Conservation (phyloP, 2,797 vertebrate species). For the Spinus pinus region DNA sequence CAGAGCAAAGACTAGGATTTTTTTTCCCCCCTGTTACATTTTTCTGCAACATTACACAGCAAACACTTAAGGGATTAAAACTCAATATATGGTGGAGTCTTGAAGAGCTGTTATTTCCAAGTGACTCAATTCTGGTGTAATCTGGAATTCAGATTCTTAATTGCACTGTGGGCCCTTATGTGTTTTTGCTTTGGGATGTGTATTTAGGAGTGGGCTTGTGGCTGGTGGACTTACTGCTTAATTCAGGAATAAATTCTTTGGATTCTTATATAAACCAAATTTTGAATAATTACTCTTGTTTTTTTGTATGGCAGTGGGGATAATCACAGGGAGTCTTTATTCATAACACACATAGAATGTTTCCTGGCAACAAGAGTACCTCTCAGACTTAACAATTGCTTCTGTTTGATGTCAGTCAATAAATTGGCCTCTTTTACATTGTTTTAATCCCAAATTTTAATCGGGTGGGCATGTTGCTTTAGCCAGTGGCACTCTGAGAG, state of each 20-base stretch:
- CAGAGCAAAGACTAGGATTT: background rate
- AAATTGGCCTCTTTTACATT: background rate
- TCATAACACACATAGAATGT: background rate
- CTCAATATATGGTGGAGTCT: background rate
- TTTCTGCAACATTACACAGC: background rate
- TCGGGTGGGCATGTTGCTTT: background rate
- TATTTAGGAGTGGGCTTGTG: background rate
- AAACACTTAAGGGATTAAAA: background rate
- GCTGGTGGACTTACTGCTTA: background rate
- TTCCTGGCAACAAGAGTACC: background rate
- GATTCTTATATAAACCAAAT: background rate
- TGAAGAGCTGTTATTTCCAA: background rate
- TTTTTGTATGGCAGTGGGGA: background rate
- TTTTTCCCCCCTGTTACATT: background rate
- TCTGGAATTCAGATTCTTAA: background rate
- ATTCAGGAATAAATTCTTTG: background rate
- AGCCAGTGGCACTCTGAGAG: background rate
- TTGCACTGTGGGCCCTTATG: background rate
- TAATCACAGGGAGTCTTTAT: background rate
- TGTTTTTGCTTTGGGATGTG: background rate
- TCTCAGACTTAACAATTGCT: background rate
- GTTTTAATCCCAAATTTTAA: background rate
- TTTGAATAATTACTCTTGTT: background rate
- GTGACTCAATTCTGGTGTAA: background rate
- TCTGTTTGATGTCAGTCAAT: background rate